Evolutionary conservation across 53 echinoderm and acorn worm species (phyloP), one percentile per base, ranked within the genome.

Genomic region (Pentamera pediparva): DNA sequence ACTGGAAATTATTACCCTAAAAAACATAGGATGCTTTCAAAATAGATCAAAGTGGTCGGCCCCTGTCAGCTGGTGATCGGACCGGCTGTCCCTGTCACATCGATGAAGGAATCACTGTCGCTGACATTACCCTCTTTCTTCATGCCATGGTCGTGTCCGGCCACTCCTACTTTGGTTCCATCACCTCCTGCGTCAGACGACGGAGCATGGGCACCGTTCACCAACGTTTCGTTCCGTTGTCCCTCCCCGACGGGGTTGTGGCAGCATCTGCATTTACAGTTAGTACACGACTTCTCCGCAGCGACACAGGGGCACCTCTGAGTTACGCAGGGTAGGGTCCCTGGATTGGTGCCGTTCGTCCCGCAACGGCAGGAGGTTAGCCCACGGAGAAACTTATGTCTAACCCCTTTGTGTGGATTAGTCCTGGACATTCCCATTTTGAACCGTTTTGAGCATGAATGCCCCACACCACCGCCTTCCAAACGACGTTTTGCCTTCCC

Each of bases 241-340:
- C 5, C 12, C 45, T 67, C 27, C 11, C 41, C 57, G 35, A 85
- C 51, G 7, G 98, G 98, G 65, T 98, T 98, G 49, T 79, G 79
- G 36, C 98, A 98, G 11, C 98, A 88, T 76, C 61, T 98, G 53
- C 98, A 98, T 26, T 80, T 76, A 72, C 98, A 98, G 24, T 79
- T 85, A 0, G 34, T 47, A 70, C 98, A 98, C 6, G 75, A 75
- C 52, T 86, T 80, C 31, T 86, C 88, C 1, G 71, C 49, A 69
- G 92, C 83, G 55, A 76, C 91, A 74, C 98, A 98, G 4, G 98
- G 91, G 53, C 98, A 98, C 17, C 98, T 62, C 26, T 81, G 83
- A 0, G 91, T 88, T 34, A 76, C 65, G 62, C 98, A 98, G 6
- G 91, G 88, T 71, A 80, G 79, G 31, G 76, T 82, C 4, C 89